Evolutionary conservation across 2,113 vertebrate species (phyloP).

Genomic region (Kobus ellipsiprymnus): DNA sequence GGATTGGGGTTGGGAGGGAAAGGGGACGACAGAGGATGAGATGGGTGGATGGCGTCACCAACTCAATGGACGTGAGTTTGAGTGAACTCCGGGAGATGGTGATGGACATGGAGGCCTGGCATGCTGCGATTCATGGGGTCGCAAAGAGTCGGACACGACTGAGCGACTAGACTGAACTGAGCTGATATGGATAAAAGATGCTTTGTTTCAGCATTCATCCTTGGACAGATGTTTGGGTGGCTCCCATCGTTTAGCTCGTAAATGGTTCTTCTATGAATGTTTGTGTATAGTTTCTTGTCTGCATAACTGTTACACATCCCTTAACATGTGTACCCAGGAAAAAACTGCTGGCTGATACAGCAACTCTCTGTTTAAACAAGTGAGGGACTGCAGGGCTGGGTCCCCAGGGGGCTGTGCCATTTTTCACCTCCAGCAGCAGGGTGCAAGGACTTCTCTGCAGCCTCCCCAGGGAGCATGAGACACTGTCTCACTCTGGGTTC

Average conservation of each 20-base stretch:
- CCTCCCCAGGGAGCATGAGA: accelerated
- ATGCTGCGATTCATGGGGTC: too few relatives aligned
- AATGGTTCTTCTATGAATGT: not conserved
- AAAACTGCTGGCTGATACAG: not conserved
- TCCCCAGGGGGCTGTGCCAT: not conserved
- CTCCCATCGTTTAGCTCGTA: too few relatives aligned
- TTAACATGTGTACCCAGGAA: not conserved
- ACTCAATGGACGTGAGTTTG: too few relatives aligned
- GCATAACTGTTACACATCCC: not conserved
- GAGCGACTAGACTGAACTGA: too few relatives aligned
- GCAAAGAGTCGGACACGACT: too few relatives aligned
- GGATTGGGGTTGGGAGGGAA: too few relatives aligned
- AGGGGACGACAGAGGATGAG: too few relatives aligned
- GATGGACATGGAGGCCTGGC: too few relatives aligned
- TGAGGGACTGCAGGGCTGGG: not conserved
- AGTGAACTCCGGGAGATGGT: too few relatives aligned
- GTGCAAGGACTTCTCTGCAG: not conserved
- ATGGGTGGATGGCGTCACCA: too few relatives aligned
- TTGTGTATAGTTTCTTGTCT: not conserved
- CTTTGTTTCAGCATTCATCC: not conserved
- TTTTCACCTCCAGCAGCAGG: too few relatives aligned
- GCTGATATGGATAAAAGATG: not conserved
- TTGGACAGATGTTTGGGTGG: not conserved
- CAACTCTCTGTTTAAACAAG: not conserved
- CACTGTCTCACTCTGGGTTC: not conserved